Evolutionary conservation across 2,797 vertebrate species (phyloP), one percentile per base, ranked within the genome.

Genomic region (Girardinus metallicus): DNA sequence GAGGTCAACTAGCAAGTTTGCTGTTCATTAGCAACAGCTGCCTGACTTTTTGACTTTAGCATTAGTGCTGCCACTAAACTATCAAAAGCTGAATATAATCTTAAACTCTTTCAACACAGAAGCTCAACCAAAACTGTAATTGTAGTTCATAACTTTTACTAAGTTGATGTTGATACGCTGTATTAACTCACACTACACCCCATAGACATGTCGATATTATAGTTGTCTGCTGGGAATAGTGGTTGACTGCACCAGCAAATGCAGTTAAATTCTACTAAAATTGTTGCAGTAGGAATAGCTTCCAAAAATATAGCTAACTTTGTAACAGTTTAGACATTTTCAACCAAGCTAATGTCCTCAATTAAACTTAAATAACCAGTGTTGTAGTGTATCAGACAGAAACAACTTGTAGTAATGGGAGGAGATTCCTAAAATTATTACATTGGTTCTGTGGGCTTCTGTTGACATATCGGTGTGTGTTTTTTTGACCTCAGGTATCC

Each of bases 401-500:
- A 55, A 64, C 44, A 77, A 82, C 77, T 73, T 85, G 77, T 55
- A 44, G 46, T 29, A 16, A 16, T 9, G 7, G 26, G 41, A n/a
- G 68, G 36, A 75, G 73, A 18, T 26, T 76, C 72, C 26, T 77
- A 12, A 51, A 21, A 41, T 73, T n/a, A 74, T 78, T 51, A 66
- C 53, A 55, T 60, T 75, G 46, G 79, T 71, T 89, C 36, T 83
- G 84, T 81, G 76, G 66, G 75, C 70, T 79, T 84, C 78, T 75
- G 43, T 74, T 95, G 83, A 94, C 83, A 36, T 12, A 29, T 82
- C 62, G 72, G 82, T 80, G 75, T 92, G 60, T 83, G 79, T 91
- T 43, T 66, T 39, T 72, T 87, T 89, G 85, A 86, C 93, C 91
- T 73, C 87, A 99, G 99, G 99, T 89, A 99, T 99, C 94, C 94